Conservation (phyloP, 37 sponge, comb jelly and placozoan species). For the Spongilla lacustris region DNA sequence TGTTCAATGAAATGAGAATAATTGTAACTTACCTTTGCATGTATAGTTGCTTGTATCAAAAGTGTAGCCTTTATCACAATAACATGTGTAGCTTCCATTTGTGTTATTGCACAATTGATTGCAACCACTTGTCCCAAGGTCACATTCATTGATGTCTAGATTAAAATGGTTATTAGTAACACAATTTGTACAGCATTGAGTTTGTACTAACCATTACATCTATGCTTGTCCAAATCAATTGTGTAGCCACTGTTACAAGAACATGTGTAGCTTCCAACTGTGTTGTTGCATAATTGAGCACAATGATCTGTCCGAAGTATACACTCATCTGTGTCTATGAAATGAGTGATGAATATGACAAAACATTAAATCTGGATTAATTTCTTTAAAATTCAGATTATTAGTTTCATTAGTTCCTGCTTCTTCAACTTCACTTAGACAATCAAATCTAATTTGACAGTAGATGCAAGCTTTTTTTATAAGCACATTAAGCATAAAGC, state of each 20-base stretch:
- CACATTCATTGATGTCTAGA: constrained; percentile 5
- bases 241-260: constrained; percentile 10
- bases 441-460: no score
- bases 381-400: no score
- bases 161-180: not conserved
- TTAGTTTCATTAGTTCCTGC: no score
- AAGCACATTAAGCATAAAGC: no score
- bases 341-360: no score
- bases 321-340: constrained; percentile 21
- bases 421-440: no score
- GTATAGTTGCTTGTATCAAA: not conserved
- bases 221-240: constrained; percentile 8
- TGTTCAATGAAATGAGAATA: no score
- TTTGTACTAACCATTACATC: not conserved
- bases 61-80: not conserved
- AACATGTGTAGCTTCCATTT: not conserved
- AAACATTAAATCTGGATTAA: no score
- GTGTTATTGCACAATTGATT: not conserved
- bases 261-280: constrained; percentile 23
- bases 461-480: no score
- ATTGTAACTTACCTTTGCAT: not conserved
- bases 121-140: not conserved
- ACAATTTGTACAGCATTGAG: not conserved
- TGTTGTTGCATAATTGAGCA: constrained; percentile 2
- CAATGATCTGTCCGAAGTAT: not conserved